Conservation (phyloP, 37 sponge, comb jelly and placozoan genomes). For the Lycopodina hypogea region DNA sequence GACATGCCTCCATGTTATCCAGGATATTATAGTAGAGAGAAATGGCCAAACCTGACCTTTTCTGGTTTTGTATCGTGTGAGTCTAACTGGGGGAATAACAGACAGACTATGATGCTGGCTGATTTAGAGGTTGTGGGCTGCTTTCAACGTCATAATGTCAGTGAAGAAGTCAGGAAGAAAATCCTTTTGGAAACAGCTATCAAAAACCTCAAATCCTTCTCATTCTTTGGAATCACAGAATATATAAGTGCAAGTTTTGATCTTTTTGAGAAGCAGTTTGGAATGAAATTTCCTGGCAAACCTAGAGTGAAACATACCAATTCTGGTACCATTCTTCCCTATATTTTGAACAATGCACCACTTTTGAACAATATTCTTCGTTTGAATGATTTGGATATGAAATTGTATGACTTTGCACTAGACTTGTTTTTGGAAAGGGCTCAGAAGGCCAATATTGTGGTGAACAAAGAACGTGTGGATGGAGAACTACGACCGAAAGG, state of each 20-base stretch:
- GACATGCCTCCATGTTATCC: conserved; percentile 71
- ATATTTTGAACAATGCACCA: conserved; percentile 22
- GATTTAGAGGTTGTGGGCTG: conserved; percentile 69
- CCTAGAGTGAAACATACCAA: conserved; percentile 29
- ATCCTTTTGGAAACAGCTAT: conserved; percentile 65
- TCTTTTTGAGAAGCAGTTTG: conserved; percentile 76
- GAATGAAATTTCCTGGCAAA: conserved; percentile 44
- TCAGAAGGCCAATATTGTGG: no score
- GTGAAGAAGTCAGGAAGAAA: conserved; percentile 12
- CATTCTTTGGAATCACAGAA: conserved; percentile 79
- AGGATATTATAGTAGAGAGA: conserved; percentile 35
- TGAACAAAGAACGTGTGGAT: no score
- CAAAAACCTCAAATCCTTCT: conserved; percentile 55
- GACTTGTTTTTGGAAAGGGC: conserved; percentile 47
- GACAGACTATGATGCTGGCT: conserved; percentile 80
- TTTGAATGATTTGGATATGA: conserved; percentile 71
- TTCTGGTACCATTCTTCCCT: conserved; percentile 20
- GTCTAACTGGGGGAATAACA: conserved; percentile 74
- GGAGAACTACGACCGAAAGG: no score
- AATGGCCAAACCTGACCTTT: conserved; percentile 62
- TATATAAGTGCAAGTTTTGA: conserved; percentile 48
- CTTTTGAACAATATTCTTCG: conserved; percentile 31
- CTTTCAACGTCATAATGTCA: neutral
- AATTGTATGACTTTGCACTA: conserved; percentile 73
- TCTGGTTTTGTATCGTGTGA: conserved; percentile 66